Base-by-base conservation (phyloP, 2,888 invertebrate species). In the Lithophane socia region DNA sequence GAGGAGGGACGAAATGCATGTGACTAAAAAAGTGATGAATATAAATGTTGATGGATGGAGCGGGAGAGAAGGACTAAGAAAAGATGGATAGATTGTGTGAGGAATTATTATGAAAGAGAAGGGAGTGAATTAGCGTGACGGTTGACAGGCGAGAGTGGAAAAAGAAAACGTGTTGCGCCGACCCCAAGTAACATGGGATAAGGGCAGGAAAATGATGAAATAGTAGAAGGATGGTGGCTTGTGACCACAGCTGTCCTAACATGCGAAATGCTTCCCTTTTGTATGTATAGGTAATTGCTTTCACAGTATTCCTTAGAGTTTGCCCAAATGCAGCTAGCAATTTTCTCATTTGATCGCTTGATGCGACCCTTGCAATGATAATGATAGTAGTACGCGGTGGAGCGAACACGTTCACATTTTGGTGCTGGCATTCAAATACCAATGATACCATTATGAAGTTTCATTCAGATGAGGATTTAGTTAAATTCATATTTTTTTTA, bases 371-470 rank as follows among this genome's bases (percentile, higher is more conserved):
- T 44, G 8, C 16, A 21, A n/a, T 29, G 37, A 52, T 54, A 67
- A 67, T 54, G 67, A 54, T 67, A 67, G 52, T 16, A 3, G 8
- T 1, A 67, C 13, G n/a, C 67, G 29, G 37, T 16, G 52, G 3
- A 37, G 21, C 29, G 29, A 9, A 67, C 9, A 37, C 8, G 52
- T 67, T 2, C 29, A 9, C 29, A 16, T 16, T 29, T 67, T 13
- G 9, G 16, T 68, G 37, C 16, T 68, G 67, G 7, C 13, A 68
- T 68, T 68, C 68, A 37, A 68, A 68, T 68, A 56, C 68, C 37
- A 68, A 68, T n/a, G 58, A 5, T 21, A 52, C 7, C 16, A 37
- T 68, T n/a, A 37, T 1, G 16, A 16, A 10, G 10, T 58, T 68
- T 10, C 10, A 58, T 68, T n/a, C 58, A n/a, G 58, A 37, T 5